Evolutionary conservation across 2,797 vertebrate species (phyloP).

Genomic region (Hyperoplus lanceolatus): DNA sequence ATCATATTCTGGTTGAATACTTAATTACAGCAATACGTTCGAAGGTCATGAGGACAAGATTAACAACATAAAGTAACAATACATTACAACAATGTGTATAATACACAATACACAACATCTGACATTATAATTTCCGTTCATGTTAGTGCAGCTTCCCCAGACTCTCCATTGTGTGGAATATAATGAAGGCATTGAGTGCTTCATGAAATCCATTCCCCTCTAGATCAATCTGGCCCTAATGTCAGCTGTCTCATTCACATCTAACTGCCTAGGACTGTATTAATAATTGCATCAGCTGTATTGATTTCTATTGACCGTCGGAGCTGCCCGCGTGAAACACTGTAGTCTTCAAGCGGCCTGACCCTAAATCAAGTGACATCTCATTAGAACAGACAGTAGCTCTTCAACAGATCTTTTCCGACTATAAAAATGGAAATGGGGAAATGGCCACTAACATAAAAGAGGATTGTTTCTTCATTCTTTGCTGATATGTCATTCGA

Average conservation of each 20-base stretch:
- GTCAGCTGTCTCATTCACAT: constrained; percentile 88
- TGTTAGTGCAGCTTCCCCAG: constrained; percentile 40
- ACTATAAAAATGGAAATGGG: constrained; percentile 82
- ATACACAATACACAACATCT: constrained; percentile 38
- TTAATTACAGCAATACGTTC: constrained; percentile 5
- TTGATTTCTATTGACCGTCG: constrained; percentile 88
- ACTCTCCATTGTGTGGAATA: constrained; percentile 74
- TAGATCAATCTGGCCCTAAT: constrained; percentile 88
- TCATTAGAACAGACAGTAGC: constrained; percentile 85
- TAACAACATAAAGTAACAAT: constrained; percentile 18
- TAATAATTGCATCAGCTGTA: constrained; percentile 89
- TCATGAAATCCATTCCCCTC: constrained; percentile 87
- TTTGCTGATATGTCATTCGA: constrained; percentile 65
- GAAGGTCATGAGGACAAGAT: constrained; percentile 7
- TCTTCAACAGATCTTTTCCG: constrained; percentile 81
- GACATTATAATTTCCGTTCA: constrained; percentile 49
- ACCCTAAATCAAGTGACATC: constrained; percentile 89
- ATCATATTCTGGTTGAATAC: constrained; percentile 23
- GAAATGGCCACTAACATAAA: constrained; percentile 70
- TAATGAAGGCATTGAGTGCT: constrained; percentile 84
- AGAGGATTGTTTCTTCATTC: constrained; percentile 76
- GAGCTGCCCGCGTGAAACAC: constrained; percentile 66
- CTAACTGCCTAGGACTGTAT: constrained; percentile 85
- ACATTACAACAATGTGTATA: constrained; percentile 19
- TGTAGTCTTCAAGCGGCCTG: constrained; percentile 76